phyloP scores from a whole-genome alignment of 2,797 vertebrate species.

The Ibycter americanus region DNA sequence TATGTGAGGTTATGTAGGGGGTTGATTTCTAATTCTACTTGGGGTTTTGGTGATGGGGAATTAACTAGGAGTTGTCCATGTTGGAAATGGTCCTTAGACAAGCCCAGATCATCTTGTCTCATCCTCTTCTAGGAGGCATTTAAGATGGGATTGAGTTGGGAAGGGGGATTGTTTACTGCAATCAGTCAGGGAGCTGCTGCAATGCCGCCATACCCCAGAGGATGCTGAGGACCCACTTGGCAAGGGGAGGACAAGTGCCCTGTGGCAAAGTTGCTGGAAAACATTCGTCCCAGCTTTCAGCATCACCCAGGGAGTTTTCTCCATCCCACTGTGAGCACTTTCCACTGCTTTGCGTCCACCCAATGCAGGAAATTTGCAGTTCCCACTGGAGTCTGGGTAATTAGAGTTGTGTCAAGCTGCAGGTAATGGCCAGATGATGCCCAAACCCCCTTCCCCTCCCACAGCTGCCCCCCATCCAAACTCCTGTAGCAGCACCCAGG shows the following conservation, averaged over 20 bases:
- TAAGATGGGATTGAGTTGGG: background rate
- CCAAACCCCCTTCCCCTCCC: background rate
- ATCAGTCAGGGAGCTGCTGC: background rate
- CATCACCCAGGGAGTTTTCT: background rate
- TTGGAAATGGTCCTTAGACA: fast-evolving
- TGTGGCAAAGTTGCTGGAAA: background rate
- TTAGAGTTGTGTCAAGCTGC: background rate
- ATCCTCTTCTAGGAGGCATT: background rate
- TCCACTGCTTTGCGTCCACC: background rate
- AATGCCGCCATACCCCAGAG: background rate
- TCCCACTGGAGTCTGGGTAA: background rate
- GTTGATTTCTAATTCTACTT: background rate
- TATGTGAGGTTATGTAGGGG: too few relatives aligned
- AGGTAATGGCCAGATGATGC: too few relatives aligned
- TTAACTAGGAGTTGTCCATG: background rate
- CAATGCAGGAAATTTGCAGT: background rate
- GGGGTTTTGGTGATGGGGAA: background rate
- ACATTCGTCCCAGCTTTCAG: background rate
- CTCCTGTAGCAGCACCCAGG: fast-evolving
- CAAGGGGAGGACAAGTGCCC: background rate
- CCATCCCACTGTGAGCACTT: background rate
- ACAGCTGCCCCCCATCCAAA: background rate
- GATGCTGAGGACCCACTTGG: background rate
- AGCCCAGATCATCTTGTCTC: background rate
- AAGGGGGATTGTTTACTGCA: background rate